Percentiles rank a stretch among this genome's conserved stretches.
These are phyloP conservation scores for Zygogramma bicolorata DNA, from an alignment of 2,888 invertebrate species.

Conservation along the genomic window DNA sequence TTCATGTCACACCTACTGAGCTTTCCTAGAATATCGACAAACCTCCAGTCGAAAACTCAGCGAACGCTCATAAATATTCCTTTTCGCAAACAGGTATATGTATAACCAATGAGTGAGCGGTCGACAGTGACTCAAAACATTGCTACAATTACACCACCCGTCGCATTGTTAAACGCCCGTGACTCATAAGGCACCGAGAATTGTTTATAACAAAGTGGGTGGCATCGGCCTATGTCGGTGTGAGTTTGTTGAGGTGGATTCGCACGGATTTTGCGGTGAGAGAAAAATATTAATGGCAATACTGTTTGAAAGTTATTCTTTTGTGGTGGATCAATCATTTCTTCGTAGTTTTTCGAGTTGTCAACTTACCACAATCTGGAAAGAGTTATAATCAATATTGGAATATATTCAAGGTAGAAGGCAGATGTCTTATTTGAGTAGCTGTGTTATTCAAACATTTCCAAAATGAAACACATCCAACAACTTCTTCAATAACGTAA, in stretches of 20 bases:
- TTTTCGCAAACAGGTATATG: not conserved
- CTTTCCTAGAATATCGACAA: conserved; percentile 6
- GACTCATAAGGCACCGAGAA: conserved; percentile 1
- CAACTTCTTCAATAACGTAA: too few relatives aligned
- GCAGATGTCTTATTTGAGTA: too few relatives aligned
- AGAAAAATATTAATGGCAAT: too few relatives aligned
- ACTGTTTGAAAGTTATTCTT: too few relatives aligned
- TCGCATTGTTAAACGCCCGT: not conserved
- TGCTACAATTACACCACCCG: conserved; percentile 8
- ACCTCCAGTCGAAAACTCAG: conserved; percentile 2
- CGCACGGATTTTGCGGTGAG: too few relatives aligned
- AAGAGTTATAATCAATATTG: too few relatives aligned
- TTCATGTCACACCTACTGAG: conserved; percentile 7
- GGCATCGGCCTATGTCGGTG: not conserved
- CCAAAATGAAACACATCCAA: too few relatives aligned
- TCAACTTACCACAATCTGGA: too few relatives aligned
- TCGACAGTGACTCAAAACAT: not conserved
- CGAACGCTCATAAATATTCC: not conserved
- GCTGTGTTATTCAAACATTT: too few relatives aligned
- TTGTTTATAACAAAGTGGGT: not conserved
- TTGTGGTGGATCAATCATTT: too few relatives aligned
- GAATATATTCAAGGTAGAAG: too few relatives aligned
- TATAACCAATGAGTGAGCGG: not conserved
- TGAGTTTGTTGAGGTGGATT: not conserved
- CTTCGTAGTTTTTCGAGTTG: too few relatives aligned